Evolutionary conservation across 2,113 vertebrate genomes (phyloP).

Genomic region (Poeciliopsis occidentalis): DNA sequence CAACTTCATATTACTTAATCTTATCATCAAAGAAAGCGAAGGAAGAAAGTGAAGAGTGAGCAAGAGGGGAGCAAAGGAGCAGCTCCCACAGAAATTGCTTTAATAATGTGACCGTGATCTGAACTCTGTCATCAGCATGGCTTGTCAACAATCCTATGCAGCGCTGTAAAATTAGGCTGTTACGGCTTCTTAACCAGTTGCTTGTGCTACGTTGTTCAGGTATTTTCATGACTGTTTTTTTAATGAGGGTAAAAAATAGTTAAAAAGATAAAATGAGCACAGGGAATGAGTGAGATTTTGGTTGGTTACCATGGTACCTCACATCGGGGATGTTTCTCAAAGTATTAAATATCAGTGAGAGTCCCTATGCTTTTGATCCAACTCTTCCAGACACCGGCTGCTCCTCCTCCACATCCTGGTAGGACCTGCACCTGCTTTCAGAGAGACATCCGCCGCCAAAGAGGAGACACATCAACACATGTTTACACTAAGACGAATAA

Average conservation of each 20-base stretch:
- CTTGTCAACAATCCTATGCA: slow-evolving; percentile 4
- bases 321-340: slow-evolving; percentile 35
- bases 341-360: slow-evolving; percentile 57
- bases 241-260: background rate
- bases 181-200: slow-evolving; percentile 15
- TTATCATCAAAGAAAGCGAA: slow-evolving; percentile 54
- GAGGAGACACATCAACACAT: slow-evolving; percentile 18
- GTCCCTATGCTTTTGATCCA: slow-evolving; percentile 62
- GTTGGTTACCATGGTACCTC: slow-evolving; percentile 67
- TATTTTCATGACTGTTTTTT: background rate
- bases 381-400: slow-evolving; percentile 28
- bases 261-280: slow-evolving; percentile 7
- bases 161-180: slow-evolving; percentile 15
- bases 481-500: background rate
- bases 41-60: background rate
- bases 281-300: slow-evolving; percentile 5
- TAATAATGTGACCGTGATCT: slow-evolving; percentile 58
- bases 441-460: slow-evolving; percentile 23
- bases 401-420: slow-evolving; percentile 57
- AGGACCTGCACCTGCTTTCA: slow-evolving; percentile 34
- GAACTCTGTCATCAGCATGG: slow-evolving; percentile 55
- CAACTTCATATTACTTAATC: slow-evolving; percentile 23
- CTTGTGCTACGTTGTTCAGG: background rate
- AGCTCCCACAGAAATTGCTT: slow-evolving; percentile 36
- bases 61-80: slow-evolving; percentile 15